Conservation (phyloP, 2,888 invertebrate genomes). For the Sthenelais limicola region DNA sequence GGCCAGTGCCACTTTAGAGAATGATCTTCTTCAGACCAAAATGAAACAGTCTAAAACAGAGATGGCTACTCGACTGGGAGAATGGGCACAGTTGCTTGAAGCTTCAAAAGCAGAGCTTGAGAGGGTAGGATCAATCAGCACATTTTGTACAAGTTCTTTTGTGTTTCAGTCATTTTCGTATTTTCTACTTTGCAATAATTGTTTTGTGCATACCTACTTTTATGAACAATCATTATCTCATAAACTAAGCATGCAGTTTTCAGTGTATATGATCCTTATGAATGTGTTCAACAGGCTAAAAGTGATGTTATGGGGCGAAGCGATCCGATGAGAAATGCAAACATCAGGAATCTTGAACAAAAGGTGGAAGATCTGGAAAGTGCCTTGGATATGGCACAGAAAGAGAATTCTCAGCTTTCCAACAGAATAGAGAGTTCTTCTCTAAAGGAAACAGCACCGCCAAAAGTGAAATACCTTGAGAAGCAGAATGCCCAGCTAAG, state of each 20-base stretch:
- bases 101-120: conserved; percentile 8
- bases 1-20: conserved; percentile 62
- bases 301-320: background rate
- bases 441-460: background rate
- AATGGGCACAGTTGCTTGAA: conserved; percentile 51
- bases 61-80: conserved; percentile 59
- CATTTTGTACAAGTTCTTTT: no score
- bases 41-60: conserved; percentile 61
- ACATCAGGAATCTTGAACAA: background rate
- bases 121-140: background rate
- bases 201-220: no score
- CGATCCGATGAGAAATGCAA: background rate
- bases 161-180: no score
- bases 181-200: no score
- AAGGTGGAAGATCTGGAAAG: conserved; percentile 16
- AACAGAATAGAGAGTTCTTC: background rate
- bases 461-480: background rate
- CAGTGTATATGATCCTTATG: no score
- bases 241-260: background rate
- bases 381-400: conserved; percentile 1
- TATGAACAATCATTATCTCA: no score
- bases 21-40: conserved; percentile 63
- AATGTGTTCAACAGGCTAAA: conserved; percentile 7
- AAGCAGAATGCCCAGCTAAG: conserved; percentile 17
- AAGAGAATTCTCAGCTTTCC: background rate